Percentiles rank a stretch among this genome's conserved stretches.
Conservation (phyloP, 2,888 invertebrate species). For the Ectobius pallidus region DNA sequence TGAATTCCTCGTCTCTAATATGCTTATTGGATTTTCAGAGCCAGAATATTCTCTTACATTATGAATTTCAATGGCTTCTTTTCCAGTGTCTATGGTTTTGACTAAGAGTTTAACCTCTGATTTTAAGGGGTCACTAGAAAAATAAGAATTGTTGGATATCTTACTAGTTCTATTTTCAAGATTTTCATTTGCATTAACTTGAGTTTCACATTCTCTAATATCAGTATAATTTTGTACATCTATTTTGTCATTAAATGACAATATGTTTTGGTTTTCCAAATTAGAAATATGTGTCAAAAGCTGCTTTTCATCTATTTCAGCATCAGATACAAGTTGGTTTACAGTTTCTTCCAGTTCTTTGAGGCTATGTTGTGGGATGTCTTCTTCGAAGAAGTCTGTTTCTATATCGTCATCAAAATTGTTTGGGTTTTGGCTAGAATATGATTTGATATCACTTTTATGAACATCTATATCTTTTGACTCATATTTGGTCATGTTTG, state of each 20-base stretch:
- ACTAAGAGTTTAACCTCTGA: constrained; percentile 61
- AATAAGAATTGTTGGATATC: not conserved
- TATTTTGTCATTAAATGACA: not conserved
- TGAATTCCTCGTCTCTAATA: too few species aligned
- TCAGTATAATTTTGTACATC: not conserved
- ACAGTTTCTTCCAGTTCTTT: constrained; percentile 35
- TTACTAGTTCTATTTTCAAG: too few species aligned
- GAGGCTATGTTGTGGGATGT: not conserved
- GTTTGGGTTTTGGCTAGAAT: too few species aligned
- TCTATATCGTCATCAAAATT: constrained; percentile 6
- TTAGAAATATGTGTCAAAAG: not conserved
- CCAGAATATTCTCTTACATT: constrained; percentile 52
- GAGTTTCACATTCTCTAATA: not conserved
- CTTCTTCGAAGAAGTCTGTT: not conserved
- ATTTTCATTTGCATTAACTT: too few species aligned
- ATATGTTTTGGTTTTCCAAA: too few species aligned
- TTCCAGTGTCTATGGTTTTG: constrained; percentile 57
- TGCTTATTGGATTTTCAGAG: too few species aligned
- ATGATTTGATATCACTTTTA: too few species aligned
- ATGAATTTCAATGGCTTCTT: constrained; percentile 59
- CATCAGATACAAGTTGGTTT: constrained; percentile 27
- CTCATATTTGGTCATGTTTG: too few species aligned
- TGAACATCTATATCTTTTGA: too few species aligned
- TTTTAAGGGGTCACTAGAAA: constrained; percentile 49
- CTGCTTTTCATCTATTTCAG: constrained; percentile 34